These are phyloP conservation scores for Drosophila sulfurigaster DNA, from an alignment of 1,140 invertebrate species.

Conservation along the genomic window DNA sequence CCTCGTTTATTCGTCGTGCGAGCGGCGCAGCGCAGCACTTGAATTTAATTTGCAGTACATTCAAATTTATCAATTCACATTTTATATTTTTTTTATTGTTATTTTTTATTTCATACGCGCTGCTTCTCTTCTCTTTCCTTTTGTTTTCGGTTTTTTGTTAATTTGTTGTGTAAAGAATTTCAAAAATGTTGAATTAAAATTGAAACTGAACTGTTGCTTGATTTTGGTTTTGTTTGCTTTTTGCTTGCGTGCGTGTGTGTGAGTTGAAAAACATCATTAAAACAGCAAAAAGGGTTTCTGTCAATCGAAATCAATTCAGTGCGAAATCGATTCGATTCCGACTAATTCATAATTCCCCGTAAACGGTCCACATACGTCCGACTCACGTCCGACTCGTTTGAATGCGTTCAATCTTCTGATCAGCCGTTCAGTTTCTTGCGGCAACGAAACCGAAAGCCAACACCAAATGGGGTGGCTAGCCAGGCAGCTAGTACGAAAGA, in stretches of 20 bases:
- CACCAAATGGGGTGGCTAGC: slow-evolving; percentile 45
- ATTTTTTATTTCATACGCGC: slow-evolving; percentile 1
- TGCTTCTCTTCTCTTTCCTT: background rate
- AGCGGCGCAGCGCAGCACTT: slow-evolving; percentile 68
- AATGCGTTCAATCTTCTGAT: slow-evolving; percentile 77
- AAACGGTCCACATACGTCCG: slow-evolving; percentile 68
- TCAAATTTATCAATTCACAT: slow-evolving; percentile 78
- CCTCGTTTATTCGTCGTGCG: slow-evolving; percentile 64
- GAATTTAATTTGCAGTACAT: slow-evolving; percentile 79
- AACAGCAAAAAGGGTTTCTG: slow-evolving; percentile 23
- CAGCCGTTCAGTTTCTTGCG: slow-evolving; percentile 69
- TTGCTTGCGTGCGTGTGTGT: slow-evolving; percentile 11
- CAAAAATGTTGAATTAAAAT: slow-evolving; percentile 17
- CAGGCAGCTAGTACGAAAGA: slow-evolving; percentile 8
- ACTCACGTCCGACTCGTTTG: slow-evolving; percentile 72
- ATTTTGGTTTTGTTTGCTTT: background rate
- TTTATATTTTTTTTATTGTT: slow-evolving; percentile 42
- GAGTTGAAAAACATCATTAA: slow-evolving; percentile 71
- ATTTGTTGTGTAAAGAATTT: slow-evolving; percentile 50
- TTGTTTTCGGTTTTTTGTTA: slow-evolving; percentile 9
- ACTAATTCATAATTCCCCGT: slow-evolving; percentile 43
- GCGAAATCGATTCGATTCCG: slow-evolving; percentile 23
- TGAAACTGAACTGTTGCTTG: slow-evolving; percentile 6
- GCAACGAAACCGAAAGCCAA: slow-evolving; percentile 66
- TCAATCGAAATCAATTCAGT: slow-evolving; percentile 24